Evolutionary conservation across 2,888 invertebrate genomes (phyloP).

Genomic region (Mycalesis mineus): DNA sequence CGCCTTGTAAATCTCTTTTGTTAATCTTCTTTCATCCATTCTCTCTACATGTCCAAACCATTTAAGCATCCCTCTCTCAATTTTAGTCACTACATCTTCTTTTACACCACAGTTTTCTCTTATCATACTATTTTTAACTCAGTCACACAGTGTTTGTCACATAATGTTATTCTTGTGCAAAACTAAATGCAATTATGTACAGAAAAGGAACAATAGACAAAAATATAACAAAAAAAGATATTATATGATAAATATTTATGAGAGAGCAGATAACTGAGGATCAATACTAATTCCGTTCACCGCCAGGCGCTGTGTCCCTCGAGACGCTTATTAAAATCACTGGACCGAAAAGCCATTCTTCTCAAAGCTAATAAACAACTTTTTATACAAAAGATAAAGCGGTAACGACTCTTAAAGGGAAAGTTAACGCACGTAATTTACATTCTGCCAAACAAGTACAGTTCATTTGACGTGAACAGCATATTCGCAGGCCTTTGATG

Average conservation of each 20-base stretch:
- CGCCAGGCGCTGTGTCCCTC: constrained; percentile 22
- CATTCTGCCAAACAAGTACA: constrained; percentile 9
- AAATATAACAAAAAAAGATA: not conserved
- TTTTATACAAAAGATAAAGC: constrained; percentile 20
- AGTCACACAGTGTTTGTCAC: no score
- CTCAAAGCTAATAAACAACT: constrained; percentile 26
- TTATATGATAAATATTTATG: not conserved
- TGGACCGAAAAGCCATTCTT: constrained; percentile 27
- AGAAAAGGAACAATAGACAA: no score
- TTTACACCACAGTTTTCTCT: no score
- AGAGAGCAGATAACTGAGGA: constrained; percentile 8
- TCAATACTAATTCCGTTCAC: constrained; percentile 24
- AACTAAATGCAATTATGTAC: no score
- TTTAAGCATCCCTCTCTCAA: no score
- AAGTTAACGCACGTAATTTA: constrained; percentile 7
- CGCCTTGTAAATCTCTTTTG: no score
- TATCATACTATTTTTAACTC: no score
- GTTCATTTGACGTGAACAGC: constrained; percentile 3
- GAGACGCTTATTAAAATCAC: constrained; percentile 27
- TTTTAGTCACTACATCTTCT: no score
- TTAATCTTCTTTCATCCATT: no score
- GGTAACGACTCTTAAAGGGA: constrained; percentile 13
- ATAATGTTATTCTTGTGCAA: not conserved
- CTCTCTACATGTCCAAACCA: no score
- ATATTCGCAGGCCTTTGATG: not conserved